Evolutionary conservation across 2,797 vertebrate species (phyloP), one percentile per base, ranked within the genome.

Genomic region (Lagocephalus sceleratus): DNA sequence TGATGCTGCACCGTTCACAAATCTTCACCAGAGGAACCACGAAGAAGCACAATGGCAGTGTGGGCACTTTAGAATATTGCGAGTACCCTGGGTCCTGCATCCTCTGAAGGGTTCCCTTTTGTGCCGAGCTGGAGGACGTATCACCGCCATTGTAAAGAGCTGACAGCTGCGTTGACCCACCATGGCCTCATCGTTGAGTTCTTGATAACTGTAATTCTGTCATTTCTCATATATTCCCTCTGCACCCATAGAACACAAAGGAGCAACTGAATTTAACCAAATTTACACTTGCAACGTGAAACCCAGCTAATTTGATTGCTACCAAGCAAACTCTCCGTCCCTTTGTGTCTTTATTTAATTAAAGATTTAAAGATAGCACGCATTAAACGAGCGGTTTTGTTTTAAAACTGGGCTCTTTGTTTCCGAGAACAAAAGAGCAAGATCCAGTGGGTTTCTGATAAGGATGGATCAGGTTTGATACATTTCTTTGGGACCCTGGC

Each of bases 201-300:
- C 12, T 35, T 35, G 51, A 82, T 76, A 29, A 26, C 25, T 53
- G 15, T 51, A 75, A 75, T 81, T 35, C 73, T 76, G 46, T 35
- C 14, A 35, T 12, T 12, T 12, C 7, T 25, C 32, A 35, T 15
- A 40, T 25, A 11, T 50, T 60, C 40, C 14, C 29, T 57, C 43
- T 15, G 41, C n/a, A 17, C 44, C 41, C 38, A 49, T 2, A 59
- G 26, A 56, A 25, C 26, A 40, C 40, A 17, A 51, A 19, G 16
- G 51, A 17, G 23, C 51, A 23, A 50, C 10, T 35, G 23, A 25
- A 25, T 5, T 35, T 4, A 35, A 35, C 12, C 32, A 12, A 35
- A 12, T 35, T 35, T 35, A 2, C 12, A 14, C 32, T 35, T 35
- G 32, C 32, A 35, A 6, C 32, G 2, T 35, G 12, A 35, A 14